phyloP scores from a whole-genome alignment of 2,888 invertebrate genomes.

The Chelonus formosanus region DNA sequence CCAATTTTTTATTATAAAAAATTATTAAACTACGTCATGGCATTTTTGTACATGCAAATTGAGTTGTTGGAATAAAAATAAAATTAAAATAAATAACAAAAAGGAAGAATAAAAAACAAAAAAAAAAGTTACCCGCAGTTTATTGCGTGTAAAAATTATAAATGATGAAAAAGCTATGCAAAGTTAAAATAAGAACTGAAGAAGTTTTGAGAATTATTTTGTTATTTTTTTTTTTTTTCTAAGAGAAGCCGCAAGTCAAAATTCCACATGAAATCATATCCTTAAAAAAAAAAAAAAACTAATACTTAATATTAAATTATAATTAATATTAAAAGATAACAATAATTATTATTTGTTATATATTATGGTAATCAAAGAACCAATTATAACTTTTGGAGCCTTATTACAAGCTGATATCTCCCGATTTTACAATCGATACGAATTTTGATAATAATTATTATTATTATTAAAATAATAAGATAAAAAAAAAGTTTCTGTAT shows the following conservation, averaged over 20 bases:
- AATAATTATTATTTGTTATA: slow-evolving; percentile 22
- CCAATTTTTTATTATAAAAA: neutral
- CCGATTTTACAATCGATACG: slow-evolving; percentile 21
- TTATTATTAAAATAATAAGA: slow-evolving; percentile 15
- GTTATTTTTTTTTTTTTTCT: no score
- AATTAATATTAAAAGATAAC: slow-evolving; percentile 11
- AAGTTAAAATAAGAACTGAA: no score
- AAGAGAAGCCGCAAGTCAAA: slow-evolving; percentile 31
- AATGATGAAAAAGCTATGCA: no score
- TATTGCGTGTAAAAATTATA: no score
- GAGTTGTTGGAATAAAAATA: no score
- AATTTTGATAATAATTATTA: slow-evolving; percentile 29
- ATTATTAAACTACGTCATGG: slow-evolving; percentile 3
- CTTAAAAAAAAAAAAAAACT: slow-evolving; percentile 12
- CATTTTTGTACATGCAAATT: neutral
- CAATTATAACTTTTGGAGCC: slow-evolving; percentile 35
- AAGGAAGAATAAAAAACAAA: no score
- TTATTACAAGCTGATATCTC: slow-evolving; percentile 29
- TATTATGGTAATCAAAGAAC: slow-evolving; percentile 33
- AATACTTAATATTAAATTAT: neutral
- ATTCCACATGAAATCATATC: slow-evolving; percentile 32
- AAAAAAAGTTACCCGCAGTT: no score
- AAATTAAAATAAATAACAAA: no score
- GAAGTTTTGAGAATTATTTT: neutral
- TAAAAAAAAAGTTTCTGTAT: slow-evolving; percentile 37